These are phyloP conservation scores for Eulithis testata DNA, from an alignment of 2,888 invertebrate species.

Conservation along the genomic window DNA sequence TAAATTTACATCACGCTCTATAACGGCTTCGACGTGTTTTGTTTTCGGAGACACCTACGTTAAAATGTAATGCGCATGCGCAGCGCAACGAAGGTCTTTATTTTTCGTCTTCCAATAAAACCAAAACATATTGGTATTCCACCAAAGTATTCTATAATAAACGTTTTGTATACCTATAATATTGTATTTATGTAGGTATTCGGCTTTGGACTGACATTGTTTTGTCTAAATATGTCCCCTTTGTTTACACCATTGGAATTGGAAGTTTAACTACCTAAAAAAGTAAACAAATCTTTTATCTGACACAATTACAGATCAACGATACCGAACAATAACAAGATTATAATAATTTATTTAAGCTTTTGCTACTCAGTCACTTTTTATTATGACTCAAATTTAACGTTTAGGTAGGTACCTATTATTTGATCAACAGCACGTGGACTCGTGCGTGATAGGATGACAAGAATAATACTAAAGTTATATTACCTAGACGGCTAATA, in stretches of 20 bases:
- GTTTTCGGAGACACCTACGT: constrained; percentile 7
- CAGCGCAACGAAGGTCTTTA: neutral
- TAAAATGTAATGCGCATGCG: neutral
- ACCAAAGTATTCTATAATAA: neutral
- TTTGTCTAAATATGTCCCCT: constrained; percentile 1
- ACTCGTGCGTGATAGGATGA: neutral
- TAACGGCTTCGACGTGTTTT: constrained; percentile 13
- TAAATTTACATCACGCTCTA: constrained; percentile 23
- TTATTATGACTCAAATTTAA: constrained; percentile 10
- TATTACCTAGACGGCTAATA: neutral
- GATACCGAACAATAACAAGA: constrained; percentile 11
- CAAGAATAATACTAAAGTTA: no score
- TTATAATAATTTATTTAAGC: neutral
- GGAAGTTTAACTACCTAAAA: no score
- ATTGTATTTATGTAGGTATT: neutral
- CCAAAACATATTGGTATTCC: neutral
- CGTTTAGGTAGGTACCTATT: no score
- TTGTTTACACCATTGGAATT: no score
- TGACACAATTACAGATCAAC: neutral
- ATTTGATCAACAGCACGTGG: constrained; percentile 6
- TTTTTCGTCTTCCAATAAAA: neutral
- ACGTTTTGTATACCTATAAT: no score
- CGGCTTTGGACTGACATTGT: neutral
- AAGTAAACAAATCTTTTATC: neutral
- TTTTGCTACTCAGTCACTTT: neutral